Evolutionary conservation across 2,113 vertebrate genomes (phyloP).

Genomic region (Pampusana beccarii): DNA sequence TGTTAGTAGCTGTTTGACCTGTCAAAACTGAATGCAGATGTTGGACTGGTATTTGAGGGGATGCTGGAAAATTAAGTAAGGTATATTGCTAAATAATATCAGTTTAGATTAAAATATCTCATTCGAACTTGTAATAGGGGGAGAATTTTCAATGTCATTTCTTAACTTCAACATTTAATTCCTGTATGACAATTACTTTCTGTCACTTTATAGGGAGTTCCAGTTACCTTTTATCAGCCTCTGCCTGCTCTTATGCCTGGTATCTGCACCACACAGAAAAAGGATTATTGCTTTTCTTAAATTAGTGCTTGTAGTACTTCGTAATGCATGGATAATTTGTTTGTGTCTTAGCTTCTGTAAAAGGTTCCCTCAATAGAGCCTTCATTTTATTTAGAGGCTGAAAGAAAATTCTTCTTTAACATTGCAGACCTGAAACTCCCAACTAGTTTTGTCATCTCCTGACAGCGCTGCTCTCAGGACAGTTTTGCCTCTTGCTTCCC

Average conservation of each 20-base stretch:
- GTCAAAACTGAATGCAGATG: background rate
- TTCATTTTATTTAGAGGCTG: background rate
- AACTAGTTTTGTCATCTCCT: background rate
- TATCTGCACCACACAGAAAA: slow-evolving; percentile 35
- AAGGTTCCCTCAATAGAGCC: background rate
- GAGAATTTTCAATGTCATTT: background rate
- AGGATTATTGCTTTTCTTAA: slow-evolving; percentile 42
- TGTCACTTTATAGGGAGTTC: background rate
- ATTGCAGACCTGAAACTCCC: background rate
- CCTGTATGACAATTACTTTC: background rate
- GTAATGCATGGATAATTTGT: slow-evolving; percentile 32
- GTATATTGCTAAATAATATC: background rate
- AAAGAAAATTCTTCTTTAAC: slow-evolving; percentile 11
- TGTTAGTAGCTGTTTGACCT: background rate
- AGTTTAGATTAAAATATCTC: background rate
- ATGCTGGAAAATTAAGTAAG: background rate
- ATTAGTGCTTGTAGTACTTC: slow-evolving; percentile 36
- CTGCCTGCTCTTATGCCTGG: background rate
- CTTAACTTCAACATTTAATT: background rate
- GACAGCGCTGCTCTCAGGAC: background rate
- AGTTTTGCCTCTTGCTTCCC: slow-evolving; percentile 8
- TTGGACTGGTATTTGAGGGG: background rate
- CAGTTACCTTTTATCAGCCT: slow-evolving; percentile 21
- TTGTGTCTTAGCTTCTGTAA: slow-evolving; percentile 37
- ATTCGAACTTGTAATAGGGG: background rate